Conservation (phyloP, 2,888 invertebrate genomes). For the Cryptocheilus praepositus region DNA sequence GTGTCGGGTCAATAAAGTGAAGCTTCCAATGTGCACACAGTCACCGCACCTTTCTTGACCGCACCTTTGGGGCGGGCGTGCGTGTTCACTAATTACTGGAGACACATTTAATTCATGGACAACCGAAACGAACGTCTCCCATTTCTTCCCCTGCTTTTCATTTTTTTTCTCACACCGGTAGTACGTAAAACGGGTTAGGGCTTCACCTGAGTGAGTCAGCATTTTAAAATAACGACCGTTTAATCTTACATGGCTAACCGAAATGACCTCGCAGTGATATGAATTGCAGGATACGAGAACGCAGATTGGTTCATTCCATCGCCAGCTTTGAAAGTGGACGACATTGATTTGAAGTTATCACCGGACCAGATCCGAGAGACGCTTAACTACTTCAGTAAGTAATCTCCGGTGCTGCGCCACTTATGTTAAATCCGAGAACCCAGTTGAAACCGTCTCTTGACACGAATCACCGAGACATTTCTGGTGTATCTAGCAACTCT, state of each 20-base stretch:
- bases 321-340: constrained; percentile 85
- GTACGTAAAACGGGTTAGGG: not conserved
- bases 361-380: constrained; percentile 97
- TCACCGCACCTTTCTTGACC: no score
- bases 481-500: no score
- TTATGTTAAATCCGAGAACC: no score
- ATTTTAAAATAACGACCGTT: not conserved
- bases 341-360: constrained; percentile 87
- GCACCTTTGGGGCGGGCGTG: not conserved
- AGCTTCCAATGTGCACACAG: constrained; percentile 23
- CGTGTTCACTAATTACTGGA: not conserved
- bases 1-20: constrained; percentile 31
- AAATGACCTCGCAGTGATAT: no score
- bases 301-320: constrained; percentile 95
- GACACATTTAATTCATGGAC: constrained; percentile 2
- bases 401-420: constrained; percentile 35
- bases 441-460: no score
- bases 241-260: not conserved
- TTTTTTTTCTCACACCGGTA: not conserved
- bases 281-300: constrained; percentile 87
- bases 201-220: not conserved
- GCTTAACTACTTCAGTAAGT: constrained; percentile 98
- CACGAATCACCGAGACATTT: no score
- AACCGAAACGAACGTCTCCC: no score
- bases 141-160: not conserved